These are phyloP conservation scores for Troglohyphantes excavatus DNA, from an alignment of 2,888 invertebrate genomes.

Conservation along the genomic window DNA sequence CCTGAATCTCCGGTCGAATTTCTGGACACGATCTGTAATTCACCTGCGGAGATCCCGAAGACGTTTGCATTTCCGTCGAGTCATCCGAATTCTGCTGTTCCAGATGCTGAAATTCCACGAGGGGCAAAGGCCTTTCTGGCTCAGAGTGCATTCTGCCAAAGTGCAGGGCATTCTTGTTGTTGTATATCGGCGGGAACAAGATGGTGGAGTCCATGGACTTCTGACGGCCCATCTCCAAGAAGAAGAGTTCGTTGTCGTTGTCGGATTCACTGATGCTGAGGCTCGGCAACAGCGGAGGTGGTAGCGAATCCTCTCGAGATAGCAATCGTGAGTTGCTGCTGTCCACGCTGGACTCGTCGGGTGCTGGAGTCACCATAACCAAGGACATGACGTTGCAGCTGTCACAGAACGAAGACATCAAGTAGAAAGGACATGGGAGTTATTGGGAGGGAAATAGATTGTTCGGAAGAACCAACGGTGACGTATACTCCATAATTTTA, in stretches of 20 bases:
- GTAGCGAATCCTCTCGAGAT: constrained; percentile 38
- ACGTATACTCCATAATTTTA: too few species aligned
- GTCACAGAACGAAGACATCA: constrained; percentile 7
- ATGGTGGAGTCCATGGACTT: constrained; percentile 68
- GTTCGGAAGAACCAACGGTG: too few species aligned
- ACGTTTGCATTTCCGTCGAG: constrained; percentile 10
- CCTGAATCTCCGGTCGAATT: constrained; percentile 79
- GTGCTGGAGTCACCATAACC: constrained; percentile 80
- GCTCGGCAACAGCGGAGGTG: constrained; percentile 72
- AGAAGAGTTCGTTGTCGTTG: constrained; percentile 54
- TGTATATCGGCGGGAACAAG: constrained; percentile 65
- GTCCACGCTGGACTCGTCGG: constrained; percentile 77
- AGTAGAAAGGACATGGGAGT: constrained; percentile 1
- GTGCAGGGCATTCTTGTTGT: constrained; percentile 74
- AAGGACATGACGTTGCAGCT: constrained; percentile 79
- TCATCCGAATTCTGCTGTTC: constrained; percentile 71
- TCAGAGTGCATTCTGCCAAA: constrained; percentile 80
- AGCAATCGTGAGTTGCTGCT: constrained; percentile 7
- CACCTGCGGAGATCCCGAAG: constrained; percentile 71
- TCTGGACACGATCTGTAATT: constrained; percentile 80
- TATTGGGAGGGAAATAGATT: neutral
- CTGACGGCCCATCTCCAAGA: constrained; percentile 48
- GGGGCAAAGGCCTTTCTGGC: constrained; percentile 79
- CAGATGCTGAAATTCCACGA: constrained; percentile 79
- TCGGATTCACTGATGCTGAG: constrained; percentile 75